Evolutionary conservation across 2,797 vertebrate species (phyloP), one percentile per base, ranked within the genome.

Genomic region (Eulemur rubriventer): DNA sequence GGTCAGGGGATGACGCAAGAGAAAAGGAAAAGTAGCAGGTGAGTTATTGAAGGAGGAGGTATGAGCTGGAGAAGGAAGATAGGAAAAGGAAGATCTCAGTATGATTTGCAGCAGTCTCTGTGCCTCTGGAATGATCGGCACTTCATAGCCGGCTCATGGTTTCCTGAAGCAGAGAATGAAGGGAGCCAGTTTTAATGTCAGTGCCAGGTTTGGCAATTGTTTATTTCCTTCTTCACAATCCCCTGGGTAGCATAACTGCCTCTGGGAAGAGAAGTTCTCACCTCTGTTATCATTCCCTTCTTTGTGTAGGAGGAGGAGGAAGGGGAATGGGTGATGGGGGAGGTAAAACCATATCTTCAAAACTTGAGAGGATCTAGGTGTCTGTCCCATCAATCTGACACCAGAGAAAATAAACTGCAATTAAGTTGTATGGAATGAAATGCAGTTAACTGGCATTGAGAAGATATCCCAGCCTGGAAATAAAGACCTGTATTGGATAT

Each of bases 1-100:
- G 35, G 14, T 6, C 4, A 6, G 73, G 63, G 57, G 43, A 35
- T 41, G 72, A 76, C 38, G 73, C 35, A 75, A 8, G 30, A 78
- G 78, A 28, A 94, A 80, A 75, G 93, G 79, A 72, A 73, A 88
- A 67, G 69, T 41, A 63, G 41, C 70, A 80, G 41, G 48, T 88
- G 83, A 17, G 28, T 38, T 67, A 76, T 41, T n/a, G 33, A 18
- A 89, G 85, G 57, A 91, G 33, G 93, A 50, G 33, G 35, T 35
- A 7, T 2, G 55, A 83, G 13, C n/a, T 76, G 59, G 65, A 83
- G 72, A 41, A 50, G 79, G 61, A 41, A 35, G 76, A 10, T 67
- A 75, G 18, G 46, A 70, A n/a, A 30, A 35, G 16, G 33, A 11
- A 70, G 33, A 14, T 16, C 28, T 33, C 28, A 6, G 1, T 26